These are phyloP conservation scores for Nephrotoma appendiculata DNA, from an alignment of 2,888 invertebrate genomes.

Conservation along the genomic window DNA sequence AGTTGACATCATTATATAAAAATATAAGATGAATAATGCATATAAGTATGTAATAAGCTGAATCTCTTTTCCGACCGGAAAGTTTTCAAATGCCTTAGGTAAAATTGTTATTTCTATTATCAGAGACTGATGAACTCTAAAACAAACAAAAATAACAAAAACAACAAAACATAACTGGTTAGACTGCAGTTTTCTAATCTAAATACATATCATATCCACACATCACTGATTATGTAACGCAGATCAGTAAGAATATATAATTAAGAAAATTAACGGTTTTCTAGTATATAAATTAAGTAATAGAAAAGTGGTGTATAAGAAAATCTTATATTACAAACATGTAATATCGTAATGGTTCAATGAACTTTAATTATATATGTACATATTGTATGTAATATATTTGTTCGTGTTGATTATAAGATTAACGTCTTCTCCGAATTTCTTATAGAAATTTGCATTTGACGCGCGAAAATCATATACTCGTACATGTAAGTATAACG, in stretches of 20 bases:
- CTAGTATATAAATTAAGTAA: neutral
- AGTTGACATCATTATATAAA: too few relatives aligned
- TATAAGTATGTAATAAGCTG: neutral
- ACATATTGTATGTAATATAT: too few relatives aligned
- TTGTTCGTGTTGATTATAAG: neutral
- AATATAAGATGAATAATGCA: too few relatives aligned
- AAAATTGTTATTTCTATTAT: neutral
- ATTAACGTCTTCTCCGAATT: neutral
- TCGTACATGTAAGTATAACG: neutral
- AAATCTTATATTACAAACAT: neutral
- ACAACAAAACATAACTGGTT: neutral
- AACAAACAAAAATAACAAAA: too few relatives aligned
- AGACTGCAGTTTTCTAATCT: neutral
- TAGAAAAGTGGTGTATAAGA: neutral
- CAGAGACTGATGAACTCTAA: neutral
- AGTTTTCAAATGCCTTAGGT: neutral
- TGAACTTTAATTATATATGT: neutral
- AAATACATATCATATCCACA: neutral
- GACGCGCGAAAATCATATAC: neutral
- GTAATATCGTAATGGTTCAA: neutral
- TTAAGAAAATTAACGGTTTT: neutral
- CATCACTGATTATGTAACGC: neutral
- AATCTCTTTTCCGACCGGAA: neutral
- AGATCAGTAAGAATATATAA: neutral
- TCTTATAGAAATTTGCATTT: neutral